Evolutionary conservation across 2,888 invertebrate genomes (phyloP).

Genomic region (Volucella bombylans): DNA sequence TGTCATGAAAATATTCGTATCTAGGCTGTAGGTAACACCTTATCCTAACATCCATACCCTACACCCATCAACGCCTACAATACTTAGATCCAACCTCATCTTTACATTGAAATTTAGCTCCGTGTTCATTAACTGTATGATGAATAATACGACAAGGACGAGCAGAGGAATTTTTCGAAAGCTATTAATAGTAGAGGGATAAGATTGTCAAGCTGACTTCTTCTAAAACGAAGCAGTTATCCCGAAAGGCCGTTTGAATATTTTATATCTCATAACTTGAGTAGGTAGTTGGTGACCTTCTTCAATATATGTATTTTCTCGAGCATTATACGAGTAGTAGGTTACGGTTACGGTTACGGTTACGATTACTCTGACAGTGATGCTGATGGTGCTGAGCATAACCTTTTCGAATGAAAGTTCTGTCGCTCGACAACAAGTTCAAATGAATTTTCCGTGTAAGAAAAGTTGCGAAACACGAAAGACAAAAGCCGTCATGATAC

Average conservation of each 20-base stretch:
- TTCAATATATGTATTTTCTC: slow-evolving; percentile 10
- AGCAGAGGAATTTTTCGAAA: slow-evolving; percentile 16
- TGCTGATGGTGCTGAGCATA: slow-evolving; percentile 24
- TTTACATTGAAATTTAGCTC: slow-evolving; percentile 27
- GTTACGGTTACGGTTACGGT: slow-evolving; percentile 47
- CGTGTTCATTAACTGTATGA: neutral
- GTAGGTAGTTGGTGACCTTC: slow-evolving; percentile 18
- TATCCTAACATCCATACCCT: neutral
- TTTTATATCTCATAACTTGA: slow-evolving; percentile 42
- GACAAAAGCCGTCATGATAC: neutral
- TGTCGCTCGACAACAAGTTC: neutral
- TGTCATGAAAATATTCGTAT: too few species aligned
- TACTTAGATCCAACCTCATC: neutral
- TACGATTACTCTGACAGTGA: neutral
- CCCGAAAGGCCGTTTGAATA: slow-evolving; percentile 53
- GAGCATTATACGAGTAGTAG: slow-evolving; percentile 45
- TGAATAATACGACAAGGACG: neutral
- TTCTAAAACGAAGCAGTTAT: slow-evolving; percentile 45
- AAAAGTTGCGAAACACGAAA: neutral
- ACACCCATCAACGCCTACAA: neutral
- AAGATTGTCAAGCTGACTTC: slow-evolving; percentile 8
- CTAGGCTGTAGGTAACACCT: neutral
- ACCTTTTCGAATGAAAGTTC: neutral
- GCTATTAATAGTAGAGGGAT: neutral
- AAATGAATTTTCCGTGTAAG: slow-evolving; percentile 11